Evolutionary conservation across 2,113 vertebrate genomes (phyloP).

Genomic region (Ceyx cyanopectus): DNA sequence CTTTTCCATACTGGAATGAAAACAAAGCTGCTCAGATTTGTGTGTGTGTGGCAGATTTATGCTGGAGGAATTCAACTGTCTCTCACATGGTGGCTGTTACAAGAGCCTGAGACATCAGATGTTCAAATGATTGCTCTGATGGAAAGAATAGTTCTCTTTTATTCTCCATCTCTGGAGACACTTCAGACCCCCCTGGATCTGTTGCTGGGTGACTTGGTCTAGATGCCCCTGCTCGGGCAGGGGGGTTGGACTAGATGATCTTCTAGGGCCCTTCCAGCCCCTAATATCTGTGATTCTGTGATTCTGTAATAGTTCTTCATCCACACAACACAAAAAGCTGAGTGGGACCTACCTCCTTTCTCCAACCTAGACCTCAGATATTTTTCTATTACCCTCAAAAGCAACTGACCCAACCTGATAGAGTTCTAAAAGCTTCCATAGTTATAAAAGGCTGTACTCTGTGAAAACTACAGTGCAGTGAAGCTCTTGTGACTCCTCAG

Average conservation of each 20-base stretch:
- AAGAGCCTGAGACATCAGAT: constrained; percentile 1
- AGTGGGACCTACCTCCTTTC: neutral
- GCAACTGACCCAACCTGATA: neutral
- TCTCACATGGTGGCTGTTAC: neutral
- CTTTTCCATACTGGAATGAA: constrained; percentile 20
- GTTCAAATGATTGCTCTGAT: neutral
- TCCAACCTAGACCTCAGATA: neutral
- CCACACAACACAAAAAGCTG: neutral
- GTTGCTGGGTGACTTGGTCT: too few species aligned
- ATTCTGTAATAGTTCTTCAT: neutral
- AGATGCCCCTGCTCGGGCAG: too few species aligned
- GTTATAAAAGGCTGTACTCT: neutral
- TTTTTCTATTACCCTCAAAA: neutral
- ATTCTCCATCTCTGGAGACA: too few species aligned
- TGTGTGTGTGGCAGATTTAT: constrained; percentile 17
- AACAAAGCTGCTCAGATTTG: constrained; percentile 26
- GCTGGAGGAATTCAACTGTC: neutral
- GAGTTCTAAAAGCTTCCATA: neutral
- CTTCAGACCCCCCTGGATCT: too few species aligned
- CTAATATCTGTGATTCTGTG: too few species aligned
- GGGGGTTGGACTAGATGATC: too few species aligned
- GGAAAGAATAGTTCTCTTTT: neutral
- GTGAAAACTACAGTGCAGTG: neutral
- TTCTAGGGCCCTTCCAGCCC: too few species aligned
- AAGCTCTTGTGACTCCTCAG: neutral